These are phyloP conservation scores for Iphiclides podalirius DNA, from an alignment of 2,888 invertebrate genomes.

Conservation along the genomic window DNA sequence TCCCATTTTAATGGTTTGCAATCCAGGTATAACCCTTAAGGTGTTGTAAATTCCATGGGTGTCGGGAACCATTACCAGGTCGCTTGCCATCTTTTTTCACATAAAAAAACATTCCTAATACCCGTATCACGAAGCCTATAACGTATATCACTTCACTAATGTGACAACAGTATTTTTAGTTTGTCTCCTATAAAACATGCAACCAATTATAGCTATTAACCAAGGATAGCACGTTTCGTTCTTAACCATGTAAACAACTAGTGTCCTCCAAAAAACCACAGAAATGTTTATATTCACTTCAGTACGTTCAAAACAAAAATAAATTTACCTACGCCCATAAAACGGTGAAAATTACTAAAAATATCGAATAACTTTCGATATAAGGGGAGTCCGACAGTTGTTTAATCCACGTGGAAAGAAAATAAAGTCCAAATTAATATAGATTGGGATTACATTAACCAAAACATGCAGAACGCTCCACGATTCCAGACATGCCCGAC, in stretches of 20 bases:
- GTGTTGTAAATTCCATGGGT: no score
- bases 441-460: slow-evolving; percentile 54
- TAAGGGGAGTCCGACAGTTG: slow-evolving; percentile 2
- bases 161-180: no score
- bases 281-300: neutral
- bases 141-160: no score
- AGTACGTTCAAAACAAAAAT: neutral
- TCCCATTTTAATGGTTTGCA: no score
- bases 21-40: no score
- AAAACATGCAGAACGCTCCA: slow-evolving; percentile 50
- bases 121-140: no score
- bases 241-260: neutral
- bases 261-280: neutral
- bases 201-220: no score
- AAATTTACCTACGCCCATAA: neutral
- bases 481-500: slow-evolving; percentile 49
- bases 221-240: no score
- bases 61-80: no score
- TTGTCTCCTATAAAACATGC: no score
- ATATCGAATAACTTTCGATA: slow-evolving; percentile 1
- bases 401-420: slow-evolving; percentile 25
- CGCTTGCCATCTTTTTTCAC: no score
- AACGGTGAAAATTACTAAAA: neutral
- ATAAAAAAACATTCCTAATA: no score
- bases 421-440: slow-evolving; percentile 53